phyloP scores from a whole-genome alignment of 2,113 vertebrate species.

The Malurus alboscapulatus region DNA sequence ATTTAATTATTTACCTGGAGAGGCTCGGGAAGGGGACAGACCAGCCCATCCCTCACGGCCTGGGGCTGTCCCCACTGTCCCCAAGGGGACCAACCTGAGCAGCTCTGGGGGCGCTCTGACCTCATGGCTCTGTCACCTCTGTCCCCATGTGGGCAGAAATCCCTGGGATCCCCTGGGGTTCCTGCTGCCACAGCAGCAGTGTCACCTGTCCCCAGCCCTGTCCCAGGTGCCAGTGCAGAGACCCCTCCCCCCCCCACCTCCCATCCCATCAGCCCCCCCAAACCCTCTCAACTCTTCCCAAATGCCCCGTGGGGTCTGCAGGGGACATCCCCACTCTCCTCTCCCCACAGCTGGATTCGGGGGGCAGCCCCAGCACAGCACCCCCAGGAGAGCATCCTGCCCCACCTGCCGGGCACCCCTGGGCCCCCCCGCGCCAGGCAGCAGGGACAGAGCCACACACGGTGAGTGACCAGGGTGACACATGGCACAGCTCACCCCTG shows the following conservation, averaged over 20 bases:
- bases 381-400: constrained; percentile 29
- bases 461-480: constrained; percentile 61
- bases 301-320: rapidly evolving
- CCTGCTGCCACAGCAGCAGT: background rate
- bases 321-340: rapidly evolving
- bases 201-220: background rate
- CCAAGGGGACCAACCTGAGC: background rate
- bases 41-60: background rate
- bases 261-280: background rate
- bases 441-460: background rate
- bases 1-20: background rate
- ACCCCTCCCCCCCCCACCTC: rapidly evolving
- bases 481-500: rapidly evolving
- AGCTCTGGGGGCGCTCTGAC: background rate
- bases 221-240: background rate
- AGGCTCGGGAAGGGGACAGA: background rate
- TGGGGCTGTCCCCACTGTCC: background rate
- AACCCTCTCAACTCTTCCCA: background rate
- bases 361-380: background rate
- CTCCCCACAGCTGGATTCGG: background rate
- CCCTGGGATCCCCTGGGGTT: background rate
- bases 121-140: background rate
- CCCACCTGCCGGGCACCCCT: constrained; percentile 40
- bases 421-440: rapidly evolving
- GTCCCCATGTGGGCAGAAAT: background rate